A percentile compares a stretch with the other conserved stretches of the same genome.
These are phyloP conservation scores for Sprattus sprattus DNA, from an alignment of 2,113 vertebrate genomes.

Conservation along the genomic window DNA sequence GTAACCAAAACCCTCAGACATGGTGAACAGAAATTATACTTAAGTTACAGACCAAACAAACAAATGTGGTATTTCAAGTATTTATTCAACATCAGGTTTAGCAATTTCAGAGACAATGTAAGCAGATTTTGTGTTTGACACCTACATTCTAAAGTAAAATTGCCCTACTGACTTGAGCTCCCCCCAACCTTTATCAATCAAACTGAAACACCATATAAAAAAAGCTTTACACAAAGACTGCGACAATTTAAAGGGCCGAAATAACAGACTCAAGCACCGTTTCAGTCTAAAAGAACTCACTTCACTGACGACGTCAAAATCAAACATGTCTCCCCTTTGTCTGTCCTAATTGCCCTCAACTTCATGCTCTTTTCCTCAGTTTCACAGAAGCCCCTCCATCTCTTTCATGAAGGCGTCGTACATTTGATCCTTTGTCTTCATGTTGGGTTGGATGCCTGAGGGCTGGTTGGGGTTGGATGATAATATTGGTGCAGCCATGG, in stretches of 20 bases:
- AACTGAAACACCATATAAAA: conserved; percentile 30
- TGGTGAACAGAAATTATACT: not conserved
- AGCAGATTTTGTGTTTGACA: conserved; percentile 1
- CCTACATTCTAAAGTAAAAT: conserved; percentile 6
- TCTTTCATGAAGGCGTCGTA: conserved; percentile 99
- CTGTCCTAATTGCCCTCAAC: not conserved
- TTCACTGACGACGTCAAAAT: not conserved
- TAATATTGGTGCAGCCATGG: conserved; percentile 63
- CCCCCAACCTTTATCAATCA: not conserved
- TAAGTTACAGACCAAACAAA: conserved; percentile 6
- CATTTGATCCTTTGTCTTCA: conserved; percentile 97
- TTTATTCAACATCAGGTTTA: conserved; percentile 58
- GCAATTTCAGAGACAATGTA: conserved; percentile 43
- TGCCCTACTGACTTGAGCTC: conserved; percentile 5
- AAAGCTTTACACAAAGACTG: conserved; percentile 9
- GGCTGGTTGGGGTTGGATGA: conserved; percentile 67
- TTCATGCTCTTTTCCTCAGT: not conserved
- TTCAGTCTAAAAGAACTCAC: not conserved
- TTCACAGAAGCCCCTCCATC: conserved; percentile 92
- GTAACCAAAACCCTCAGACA: too few species aligned
- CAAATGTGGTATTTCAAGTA: conserved; percentile 33
- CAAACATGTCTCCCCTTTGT: not conserved
- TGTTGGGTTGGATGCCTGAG: conserved; percentile 71
- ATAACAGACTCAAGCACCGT: not conserved
- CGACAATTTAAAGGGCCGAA: conserved; percentile 5